Percentiles rank a stretch among this genome's conserved stretches.
phyloP scores from a whole-genome alignment of 2,888 invertebrate genomes.

The Asteroscopus sphinx region DNA sequence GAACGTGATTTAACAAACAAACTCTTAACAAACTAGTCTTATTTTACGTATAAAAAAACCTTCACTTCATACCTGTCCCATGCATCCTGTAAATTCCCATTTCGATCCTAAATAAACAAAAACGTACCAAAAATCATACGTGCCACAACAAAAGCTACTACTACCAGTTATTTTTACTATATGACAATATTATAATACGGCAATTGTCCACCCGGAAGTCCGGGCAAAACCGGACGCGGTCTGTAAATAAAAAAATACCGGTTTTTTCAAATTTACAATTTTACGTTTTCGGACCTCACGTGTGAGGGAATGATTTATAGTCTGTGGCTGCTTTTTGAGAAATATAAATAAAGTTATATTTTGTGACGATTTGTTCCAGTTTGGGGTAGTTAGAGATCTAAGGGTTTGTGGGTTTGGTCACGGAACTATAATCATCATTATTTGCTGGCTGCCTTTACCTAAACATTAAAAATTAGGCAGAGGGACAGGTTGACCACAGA shows the following conservation, averaged over 20 bases:
- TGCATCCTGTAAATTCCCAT: background rate
- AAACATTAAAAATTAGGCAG: too few relatives aligned
- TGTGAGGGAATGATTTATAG: slow-evolving; percentile 46
- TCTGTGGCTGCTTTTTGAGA: slow-evolving; percentile 23
- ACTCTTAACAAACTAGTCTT: background rate
- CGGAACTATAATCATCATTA: background rate
- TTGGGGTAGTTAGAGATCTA: slow-evolving; percentile 30
- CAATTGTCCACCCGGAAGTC: slow-evolving; percentile 54
- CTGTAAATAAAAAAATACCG: slow-evolving; percentile 54
- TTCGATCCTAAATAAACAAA: slow-evolving; percentile 35
- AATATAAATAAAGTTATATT: slow-evolving; percentile 9
- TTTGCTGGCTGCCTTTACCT: background rate
- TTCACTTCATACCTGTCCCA: background rate
- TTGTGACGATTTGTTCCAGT: slow-evolving; percentile 19
- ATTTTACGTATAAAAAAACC: background rate
- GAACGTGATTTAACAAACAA: background rate
- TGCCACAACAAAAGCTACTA: slow-evolving; percentile 46
- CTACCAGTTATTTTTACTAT: slow-evolving; percentile 38
- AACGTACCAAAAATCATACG: slow-evolving; percentile 29
- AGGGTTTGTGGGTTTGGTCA: slow-evolving; percentile 1
- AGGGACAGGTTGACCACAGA: too few relatives aligned
- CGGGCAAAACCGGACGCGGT: slow-evolving; percentile 52
- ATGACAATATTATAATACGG: slow-evolving; percentile 32
- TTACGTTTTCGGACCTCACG: slow-evolving; percentile 51
- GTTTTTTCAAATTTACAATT: slow-evolving; percentile 25